Evolutionary conservation across 2,113 vertebrate genomes (phyloP).

Genomic region (Trinectes maculatus): DNA sequence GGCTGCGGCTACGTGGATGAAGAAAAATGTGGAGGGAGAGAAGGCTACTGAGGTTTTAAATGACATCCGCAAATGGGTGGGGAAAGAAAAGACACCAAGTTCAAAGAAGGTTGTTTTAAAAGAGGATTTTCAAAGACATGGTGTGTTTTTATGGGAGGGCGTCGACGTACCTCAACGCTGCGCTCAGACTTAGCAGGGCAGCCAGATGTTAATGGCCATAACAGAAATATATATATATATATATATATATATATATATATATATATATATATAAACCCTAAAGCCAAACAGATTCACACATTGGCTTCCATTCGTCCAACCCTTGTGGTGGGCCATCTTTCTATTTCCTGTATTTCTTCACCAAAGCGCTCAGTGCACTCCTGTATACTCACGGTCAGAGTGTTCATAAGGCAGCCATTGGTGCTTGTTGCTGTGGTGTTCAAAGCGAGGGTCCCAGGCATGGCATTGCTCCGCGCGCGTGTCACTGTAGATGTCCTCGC

Average conservation of each 20-base stretch:
- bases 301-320: conserved; percentile 14
- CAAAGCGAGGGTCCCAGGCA: conserved; percentile 88
- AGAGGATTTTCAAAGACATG: conserved; percentile 38
- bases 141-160: conserved; percentile 58
- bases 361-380: too few species aligned
- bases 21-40: neutral
- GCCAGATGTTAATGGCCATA: conserved; percentile 59
- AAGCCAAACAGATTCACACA: conserved; percentile 38
- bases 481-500: conserved; percentile 88
- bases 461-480: conserved; percentile 92
- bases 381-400: conserved; percentile 86
- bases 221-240: conserved; percentile 33
- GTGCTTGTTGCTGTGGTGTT: conserved; percentile 88
- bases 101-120: conserved; percentile 46
- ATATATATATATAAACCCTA: conserved; percentile 21
- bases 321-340: conserved; percentile 1
- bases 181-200: conserved; percentile 33
- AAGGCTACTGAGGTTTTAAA: conserved; percentile 24
- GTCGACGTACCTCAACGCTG: conserved; percentile 53
- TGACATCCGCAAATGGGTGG: conserved; percentile 42
- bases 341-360: neutral
- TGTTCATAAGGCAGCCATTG: conserved; percentile 97
- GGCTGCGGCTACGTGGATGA: conserved; percentile 14
- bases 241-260: conserved; percentile 26
- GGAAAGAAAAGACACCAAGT: conserved; percentile 12